phyloP scores from a whole-genome alignment of 92 coral and sea anemone genomes.

The Epizoanthus scotinus region DNA sequence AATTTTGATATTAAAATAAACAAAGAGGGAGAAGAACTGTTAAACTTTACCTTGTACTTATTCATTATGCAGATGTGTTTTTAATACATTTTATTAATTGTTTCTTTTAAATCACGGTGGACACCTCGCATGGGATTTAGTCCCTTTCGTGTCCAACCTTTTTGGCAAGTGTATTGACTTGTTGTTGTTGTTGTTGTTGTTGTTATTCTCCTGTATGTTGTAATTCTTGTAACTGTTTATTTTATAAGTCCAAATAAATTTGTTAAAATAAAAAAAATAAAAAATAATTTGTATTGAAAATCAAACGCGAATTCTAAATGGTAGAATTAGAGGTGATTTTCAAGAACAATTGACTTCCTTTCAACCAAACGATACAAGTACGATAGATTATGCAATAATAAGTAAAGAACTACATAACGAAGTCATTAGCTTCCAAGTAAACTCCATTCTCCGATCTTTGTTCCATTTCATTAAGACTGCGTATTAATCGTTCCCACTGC shows the following conservation, averaged over 20 bases:
- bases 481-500: neutral
- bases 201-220: too few species aligned
- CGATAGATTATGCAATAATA: neutral
- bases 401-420: neutral
- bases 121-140: too few species aligned
- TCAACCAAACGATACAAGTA: neutral
- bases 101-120: too few species aligned
- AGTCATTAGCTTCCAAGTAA: neutral
- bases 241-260: too few species aligned
- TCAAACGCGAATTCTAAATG: neutral
- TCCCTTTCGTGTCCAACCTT: too few species aligned
- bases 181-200: too few species aligned
- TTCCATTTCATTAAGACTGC: neutral
- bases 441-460: neutral
- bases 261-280: too few species aligned
- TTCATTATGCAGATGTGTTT: too few species aligned
- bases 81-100: too few species aligned
- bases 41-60: too few species aligned
- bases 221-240: too few species aligned
- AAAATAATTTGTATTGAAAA: constrained; percentile 15
- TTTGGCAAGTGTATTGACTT: too few species aligned
- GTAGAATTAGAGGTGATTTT: constrained; percentile 11
- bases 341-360: neutral
- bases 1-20: neutral
- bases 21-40: constrained; percentile 5